Conservation (phyloP, 2,113 vertebrate genomes). For the Mohoua ochrocephala region DNA sequence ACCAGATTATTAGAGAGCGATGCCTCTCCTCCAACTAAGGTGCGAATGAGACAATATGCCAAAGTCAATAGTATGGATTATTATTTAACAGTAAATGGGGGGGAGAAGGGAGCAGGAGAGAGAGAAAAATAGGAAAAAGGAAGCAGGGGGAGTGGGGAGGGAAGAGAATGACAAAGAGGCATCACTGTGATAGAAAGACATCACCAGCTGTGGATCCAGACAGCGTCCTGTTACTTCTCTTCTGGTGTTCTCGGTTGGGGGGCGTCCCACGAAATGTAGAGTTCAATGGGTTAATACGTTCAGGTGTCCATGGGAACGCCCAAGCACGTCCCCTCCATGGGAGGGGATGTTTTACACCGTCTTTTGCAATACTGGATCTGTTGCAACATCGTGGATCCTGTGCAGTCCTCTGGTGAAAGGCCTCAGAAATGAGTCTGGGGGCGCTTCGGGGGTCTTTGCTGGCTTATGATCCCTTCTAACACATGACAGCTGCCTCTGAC, state of each 20-base stretch:
- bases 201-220: fast-evolving
- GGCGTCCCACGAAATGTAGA: fast-evolving
- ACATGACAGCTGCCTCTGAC: not conserved
- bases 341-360: not conserved
- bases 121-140: not conserved
- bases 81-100: not conserved
- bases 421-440: not conserved
- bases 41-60: fast-evolving
- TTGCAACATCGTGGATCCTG: not conserved
- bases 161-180: not conserved
- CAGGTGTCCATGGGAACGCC: not conserved
- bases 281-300: not conserved
- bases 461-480: not conserved
- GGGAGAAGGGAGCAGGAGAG: fast-evolving
- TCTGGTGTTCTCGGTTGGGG: not conserved
- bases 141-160: fast-evolving
- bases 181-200: not conserved
- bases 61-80: not conserved
- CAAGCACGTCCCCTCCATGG: not conserved
- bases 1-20: not conserved
- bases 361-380: not conserved
- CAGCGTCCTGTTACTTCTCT: fast-evolving
- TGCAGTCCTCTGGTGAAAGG: not conserved
- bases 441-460: not conserved
- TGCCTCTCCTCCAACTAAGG: not conserved